Evolutionary conservation across 2,797 vertebrate species (phyloP).

Genomic region (Peromyscus melanophrys): DNA sequence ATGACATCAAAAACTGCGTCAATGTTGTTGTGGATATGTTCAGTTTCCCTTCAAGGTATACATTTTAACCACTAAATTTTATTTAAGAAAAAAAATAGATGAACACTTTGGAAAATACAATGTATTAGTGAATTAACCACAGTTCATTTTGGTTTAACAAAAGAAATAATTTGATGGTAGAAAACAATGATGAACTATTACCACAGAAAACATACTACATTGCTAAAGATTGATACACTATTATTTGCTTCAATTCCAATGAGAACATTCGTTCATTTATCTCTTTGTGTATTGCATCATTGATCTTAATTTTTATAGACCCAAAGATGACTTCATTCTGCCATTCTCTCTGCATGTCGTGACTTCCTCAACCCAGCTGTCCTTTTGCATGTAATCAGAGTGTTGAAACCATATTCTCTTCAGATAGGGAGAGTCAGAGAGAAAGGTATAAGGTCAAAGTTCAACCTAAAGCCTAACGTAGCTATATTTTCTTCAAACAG

Average conservation of each 20-base stretch:
- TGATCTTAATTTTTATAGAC: neutral
- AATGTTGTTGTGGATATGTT: neutral
- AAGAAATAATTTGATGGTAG: neutral
- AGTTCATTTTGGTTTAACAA: neutral
- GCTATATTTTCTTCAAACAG: neutral
- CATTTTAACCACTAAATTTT: neutral
- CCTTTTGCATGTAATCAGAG: neutral
- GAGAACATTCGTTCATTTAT: neutral
- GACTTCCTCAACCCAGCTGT: neutral
- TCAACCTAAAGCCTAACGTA: neutral
- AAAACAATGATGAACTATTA: neutral
- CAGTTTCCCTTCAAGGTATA: neutral
- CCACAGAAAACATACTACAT: neutral
- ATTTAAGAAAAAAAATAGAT: neutral
- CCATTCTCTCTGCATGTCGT: fast-evolving
- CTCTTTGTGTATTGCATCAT: neutral
- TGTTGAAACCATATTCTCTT: neutral
- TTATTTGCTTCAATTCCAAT: neutral
- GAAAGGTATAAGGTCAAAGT: neutral
- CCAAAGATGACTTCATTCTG: neutral
- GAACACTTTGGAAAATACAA: neutral
- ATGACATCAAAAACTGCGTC: neutral
- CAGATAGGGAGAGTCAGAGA: neutral
- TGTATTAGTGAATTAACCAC: neutral
- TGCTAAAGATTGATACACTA: neutral